Conservation (phyloP, 2,888 invertebrate genomes). For the Sclerodermus sp. region DNA sequence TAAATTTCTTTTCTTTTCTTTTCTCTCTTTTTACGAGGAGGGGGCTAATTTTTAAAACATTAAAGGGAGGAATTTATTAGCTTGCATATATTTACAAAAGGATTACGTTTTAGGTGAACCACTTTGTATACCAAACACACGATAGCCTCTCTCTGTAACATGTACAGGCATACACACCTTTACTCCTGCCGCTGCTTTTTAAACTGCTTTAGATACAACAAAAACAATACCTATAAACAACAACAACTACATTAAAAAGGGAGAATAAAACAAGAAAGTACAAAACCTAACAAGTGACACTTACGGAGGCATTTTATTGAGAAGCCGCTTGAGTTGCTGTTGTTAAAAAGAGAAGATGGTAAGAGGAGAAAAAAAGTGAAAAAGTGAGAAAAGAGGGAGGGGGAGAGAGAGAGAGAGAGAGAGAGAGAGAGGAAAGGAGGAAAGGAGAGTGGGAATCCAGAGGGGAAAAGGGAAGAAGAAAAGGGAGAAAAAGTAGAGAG, state of each 20-base stretch:
- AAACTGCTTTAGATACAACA: slow-evolving; percentile 47
- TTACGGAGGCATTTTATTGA: slow-evolving; percentile 58
- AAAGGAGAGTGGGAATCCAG: background rate
- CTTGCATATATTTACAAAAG: too few species aligned
- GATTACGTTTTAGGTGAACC: too few species aligned
- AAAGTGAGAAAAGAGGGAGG: slow-evolving; percentile 5
- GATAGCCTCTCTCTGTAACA: slow-evolving; percentile 4
- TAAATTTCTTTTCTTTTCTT: too few species aligned
- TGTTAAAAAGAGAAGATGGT: slow-evolving; percentile 15
- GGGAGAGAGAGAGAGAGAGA: slow-evolving; percentile 7
- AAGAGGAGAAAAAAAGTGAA: slow-evolving; percentile 5
- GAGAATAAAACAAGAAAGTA: slow-evolving; percentile 20
- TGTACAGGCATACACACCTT: slow-evolving; percentile 18
- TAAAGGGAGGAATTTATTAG: too few species aligned
- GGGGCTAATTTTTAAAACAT: too few species aligned
- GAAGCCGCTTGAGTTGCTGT: slow-evolving; percentile 44
- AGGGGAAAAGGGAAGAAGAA: slow-evolving; percentile 1
- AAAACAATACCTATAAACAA: slow-evolving; percentile 19
- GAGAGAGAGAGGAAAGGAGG: slow-evolving; percentile 4
- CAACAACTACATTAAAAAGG: slow-evolving; percentile 23
- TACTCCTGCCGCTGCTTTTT: slow-evolving; percentile 50
- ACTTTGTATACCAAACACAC: too few species aligned
- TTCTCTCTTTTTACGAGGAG: too few species aligned
- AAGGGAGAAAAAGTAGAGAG: background rate
- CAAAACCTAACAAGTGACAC: slow-evolving; percentile 30